Base-by-base conservation (phyloP, 2,888 invertebrate genomes). In the Trilocha varians region DNA sequence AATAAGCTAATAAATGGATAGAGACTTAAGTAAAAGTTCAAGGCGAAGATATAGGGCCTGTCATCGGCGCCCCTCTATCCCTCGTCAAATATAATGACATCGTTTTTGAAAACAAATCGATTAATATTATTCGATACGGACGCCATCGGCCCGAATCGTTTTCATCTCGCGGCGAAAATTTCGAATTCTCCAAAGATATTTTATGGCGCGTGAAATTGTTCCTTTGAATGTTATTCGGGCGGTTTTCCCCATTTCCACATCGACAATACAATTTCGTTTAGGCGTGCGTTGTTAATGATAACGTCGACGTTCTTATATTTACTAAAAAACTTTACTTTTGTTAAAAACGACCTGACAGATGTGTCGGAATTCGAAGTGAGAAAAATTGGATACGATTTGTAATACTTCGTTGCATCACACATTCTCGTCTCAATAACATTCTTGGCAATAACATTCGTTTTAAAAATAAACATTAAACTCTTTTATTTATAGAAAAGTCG, bases 171-270 rank as follows among this genome's bases (percentile, higher is more conserved):
- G 63, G 70, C 62, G 63, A 63, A 68, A 67, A 69, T 70, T 70
- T 70, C 59, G 65, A 67, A 75, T 67, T 60, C 65, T 61, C 63
- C 65, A 60, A 61, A 59, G 64, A 67, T 78, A 70, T 77, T 80
- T 84, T 84, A 85, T 85, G 83, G 71, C 68, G 73, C 85, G 79
- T 85, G 79, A 84, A 84, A 85, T 85, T 74, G 80, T 62, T 65
- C 67, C 63, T 73, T 78, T 79, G 73, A 78, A 64, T 64, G 55
- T 60, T 68, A 66, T 63, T 67, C 60, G 62, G 59, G 59, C 57
- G 70, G 66, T 70, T 85, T 82, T 84, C 77, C n/a, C 80, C 79
- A 82, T 82, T 83, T 84, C 61, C 82, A 69, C 72, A 56, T 57
- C 61, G 65, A 80, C 74, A 75, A 78, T 78, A 78, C 77, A 70